Evolutionary conservation across 2,797 vertebrate species (phyloP).

Genomic region (Poeciliopsis turneri): DNA sequence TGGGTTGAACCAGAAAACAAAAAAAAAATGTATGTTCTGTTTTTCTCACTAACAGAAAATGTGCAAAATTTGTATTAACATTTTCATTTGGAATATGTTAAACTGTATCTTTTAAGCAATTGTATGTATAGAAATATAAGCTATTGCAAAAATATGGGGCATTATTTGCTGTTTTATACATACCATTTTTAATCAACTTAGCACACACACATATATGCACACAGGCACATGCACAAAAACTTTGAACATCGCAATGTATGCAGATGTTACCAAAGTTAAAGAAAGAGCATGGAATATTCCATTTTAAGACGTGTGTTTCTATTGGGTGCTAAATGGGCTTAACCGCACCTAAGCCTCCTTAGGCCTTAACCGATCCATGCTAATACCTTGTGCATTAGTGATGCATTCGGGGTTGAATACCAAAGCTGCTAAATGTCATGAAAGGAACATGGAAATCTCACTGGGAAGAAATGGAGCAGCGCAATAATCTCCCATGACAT

Average conservation of each 20-base stretch:
- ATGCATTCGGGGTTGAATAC: slow-evolving; percentile 44
- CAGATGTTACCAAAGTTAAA: slow-evolving; percentile 31
- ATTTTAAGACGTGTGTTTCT: slow-evolving; percentile 51
- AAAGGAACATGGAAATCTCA: slow-evolving; percentile 51
- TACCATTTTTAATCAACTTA: neutral
- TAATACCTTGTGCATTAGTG: slow-evolving; percentile 62
- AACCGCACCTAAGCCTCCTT: slow-evolving; percentile 53
- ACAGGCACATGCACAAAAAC: neutral
- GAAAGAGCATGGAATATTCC: slow-evolving; percentile 31
- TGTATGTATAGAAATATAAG: neutral
- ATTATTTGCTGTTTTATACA: neutral
- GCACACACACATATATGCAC: neutral
- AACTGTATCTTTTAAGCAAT: neutral
- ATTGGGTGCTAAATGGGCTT: slow-evolving; percentile 54
- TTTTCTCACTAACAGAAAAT: neutral
- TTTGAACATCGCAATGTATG: neutral
- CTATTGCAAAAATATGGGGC: neutral
- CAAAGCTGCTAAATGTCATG: slow-evolving; percentile 52
- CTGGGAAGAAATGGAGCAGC: slow-evolving; percentile 26
- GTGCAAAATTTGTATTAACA: neutral
- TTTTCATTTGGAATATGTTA: neutral
- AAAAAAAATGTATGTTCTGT: too few relatives aligned
- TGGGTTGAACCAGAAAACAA: neutral
- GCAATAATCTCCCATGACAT: slow-evolving; percentile 7
- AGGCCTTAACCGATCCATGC: slow-evolving; percentile 53